Conservation (phyloP, 1,140 invertebrate genomes). For the Drosophila willistoni region DNA sequence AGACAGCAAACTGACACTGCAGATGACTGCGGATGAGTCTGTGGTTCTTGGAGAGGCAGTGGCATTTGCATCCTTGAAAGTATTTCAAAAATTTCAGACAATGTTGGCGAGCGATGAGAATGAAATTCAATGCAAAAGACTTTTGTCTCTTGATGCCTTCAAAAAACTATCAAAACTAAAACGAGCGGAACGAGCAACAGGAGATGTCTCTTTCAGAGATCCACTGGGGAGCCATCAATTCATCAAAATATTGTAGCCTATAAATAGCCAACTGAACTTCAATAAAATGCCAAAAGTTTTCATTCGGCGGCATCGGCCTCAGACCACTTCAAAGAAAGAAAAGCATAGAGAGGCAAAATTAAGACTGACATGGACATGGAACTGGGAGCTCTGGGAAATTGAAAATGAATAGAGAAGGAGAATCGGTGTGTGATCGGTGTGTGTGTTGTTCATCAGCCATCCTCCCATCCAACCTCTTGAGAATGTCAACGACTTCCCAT, state of each 20-base stretch:
- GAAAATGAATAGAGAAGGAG: background rate
- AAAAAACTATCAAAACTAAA: constrained; percentile 72
- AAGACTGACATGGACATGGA: constrained; percentile 41
- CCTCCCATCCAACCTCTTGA: constrained; percentile 19
- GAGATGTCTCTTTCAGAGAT: background rate
- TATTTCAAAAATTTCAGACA: constrained; percentile 66
- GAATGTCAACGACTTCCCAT: constrained; percentile 63
- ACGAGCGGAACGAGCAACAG: constrained; percentile 39
- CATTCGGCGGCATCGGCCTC: constrained; percentile 26
- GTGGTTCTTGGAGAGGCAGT: constrained; percentile 6
- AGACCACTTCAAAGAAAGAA: constrained; percentile 54
- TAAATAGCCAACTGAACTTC: constrained; percentile 73
- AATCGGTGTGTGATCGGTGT: background rate
- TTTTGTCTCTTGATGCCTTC: constrained; percentile 33
- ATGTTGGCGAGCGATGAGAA: constrained; percentile 37
- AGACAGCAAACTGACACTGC: constrained; percentile 1
- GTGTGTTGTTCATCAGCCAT: constrained; percentile 22
- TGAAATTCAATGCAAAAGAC: constrained; percentile 66
- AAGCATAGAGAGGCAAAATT: constrained; percentile 38
- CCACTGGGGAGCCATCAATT: constrained; percentile 78
- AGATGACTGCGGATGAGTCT: background rate
- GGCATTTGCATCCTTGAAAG: constrained; percentile 71
- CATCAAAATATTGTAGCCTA: constrained; percentile 68
- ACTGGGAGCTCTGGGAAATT: constrained; percentile 12
- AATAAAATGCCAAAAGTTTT: constrained; percentile 73